Conservation (phyloP, 2,888 invertebrate genomes). For the Xestia ashworthii region DNA sequence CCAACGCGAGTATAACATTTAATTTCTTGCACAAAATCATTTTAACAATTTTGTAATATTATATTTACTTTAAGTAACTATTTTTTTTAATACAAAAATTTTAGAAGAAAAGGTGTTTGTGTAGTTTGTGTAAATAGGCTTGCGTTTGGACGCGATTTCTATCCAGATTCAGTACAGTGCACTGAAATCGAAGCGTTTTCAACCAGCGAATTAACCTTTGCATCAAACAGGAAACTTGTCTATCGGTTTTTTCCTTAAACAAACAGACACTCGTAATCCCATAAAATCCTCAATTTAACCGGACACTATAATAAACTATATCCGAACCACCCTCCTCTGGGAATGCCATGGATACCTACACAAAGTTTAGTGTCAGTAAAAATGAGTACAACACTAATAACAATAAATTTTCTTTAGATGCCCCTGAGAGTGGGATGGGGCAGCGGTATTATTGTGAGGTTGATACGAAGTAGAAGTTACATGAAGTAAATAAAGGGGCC, state of each 20-base stretch:
- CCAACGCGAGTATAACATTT: too few relatives aligned
- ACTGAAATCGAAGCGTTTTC: background rate
- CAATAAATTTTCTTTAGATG: conserved; percentile 68
- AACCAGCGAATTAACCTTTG: background rate
- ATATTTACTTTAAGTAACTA: too few relatives aligned
- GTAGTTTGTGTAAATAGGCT: too few relatives aligned
- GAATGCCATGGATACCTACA: conserved; percentile 45
- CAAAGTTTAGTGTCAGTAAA: conserved; percentile 67
- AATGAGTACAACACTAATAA: conserved; percentile 67
- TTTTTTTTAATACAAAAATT: too few relatives aligned
- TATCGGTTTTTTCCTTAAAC: background rate
- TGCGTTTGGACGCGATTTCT: too few relatives aligned
- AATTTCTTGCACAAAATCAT: too few relatives aligned
- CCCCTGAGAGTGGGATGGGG: conserved; percentile 52
- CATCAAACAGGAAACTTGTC: background rate
- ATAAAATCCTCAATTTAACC: conserved; percentile 6
- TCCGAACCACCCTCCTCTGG: conserved; percentile 42
- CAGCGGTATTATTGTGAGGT: conserved; percentile 31
- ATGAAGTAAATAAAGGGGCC: background rate
- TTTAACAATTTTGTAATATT: too few relatives aligned
- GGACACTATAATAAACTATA: conserved; percentile 50
- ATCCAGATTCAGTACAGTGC: background rate
- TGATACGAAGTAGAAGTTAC: conserved; percentile 27
- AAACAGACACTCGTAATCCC: conserved; percentile 7
- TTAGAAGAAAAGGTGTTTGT: too few relatives aligned